phyloP scores from a whole-genome alignment of 2,113 vertebrate genomes.

The Seriola quinqueradiata region DNA sequence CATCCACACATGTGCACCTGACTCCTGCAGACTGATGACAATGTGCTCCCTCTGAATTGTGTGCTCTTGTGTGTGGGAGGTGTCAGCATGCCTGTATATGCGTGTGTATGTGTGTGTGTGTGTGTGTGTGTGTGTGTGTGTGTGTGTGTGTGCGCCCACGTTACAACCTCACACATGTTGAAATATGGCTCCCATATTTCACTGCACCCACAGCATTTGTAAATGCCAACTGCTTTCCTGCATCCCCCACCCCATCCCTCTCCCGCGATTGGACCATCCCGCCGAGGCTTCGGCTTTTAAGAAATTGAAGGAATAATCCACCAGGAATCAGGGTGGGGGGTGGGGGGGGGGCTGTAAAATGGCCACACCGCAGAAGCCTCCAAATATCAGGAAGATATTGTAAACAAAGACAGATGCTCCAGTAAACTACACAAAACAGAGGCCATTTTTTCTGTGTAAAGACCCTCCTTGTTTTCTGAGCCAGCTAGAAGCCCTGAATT shows the following conservation, averaged over 20 bases:
- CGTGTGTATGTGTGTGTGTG: not conserved
- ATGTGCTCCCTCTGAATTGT: constrained; percentile 21
- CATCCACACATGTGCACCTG: constrained; percentile 50
- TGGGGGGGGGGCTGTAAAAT: constrained; percentile 13
- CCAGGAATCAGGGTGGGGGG: constrained; percentile 22
- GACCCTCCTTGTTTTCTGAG: constrained; percentile 38
- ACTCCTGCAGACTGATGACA: constrained; percentile 55
- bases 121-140: not conserved
- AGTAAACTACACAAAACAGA: constrained; percentile 68
- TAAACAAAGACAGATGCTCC: constrained; percentile 81
- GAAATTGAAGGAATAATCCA: constrained; percentile 82
- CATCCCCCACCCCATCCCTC: constrained; percentile 48
- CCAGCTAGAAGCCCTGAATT: constrained; percentile 49
- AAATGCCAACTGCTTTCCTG: constrained; percentile 72
- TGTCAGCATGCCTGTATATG: constrained; percentile 5
- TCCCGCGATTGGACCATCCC: constrained; percentile 67
- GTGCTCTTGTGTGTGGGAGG: constrained; percentile 15
- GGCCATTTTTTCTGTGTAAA: constrained; percentile 65
- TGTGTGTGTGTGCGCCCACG: not conserved
- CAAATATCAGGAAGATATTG: constrained; percentile 70
- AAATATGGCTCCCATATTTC: constrained; percentile 78
- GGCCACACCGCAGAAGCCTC: constrained; percentile 39
- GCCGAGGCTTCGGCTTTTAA: constrained; percentile 77
- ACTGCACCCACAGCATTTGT: constrained; percentile 76
- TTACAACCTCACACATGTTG: constrained; percentile 55